phyloP scores from a whole-genome alignment of 92 coral and sea anemone genomes.

The Hydrozoanthus gracilis region DNA sequence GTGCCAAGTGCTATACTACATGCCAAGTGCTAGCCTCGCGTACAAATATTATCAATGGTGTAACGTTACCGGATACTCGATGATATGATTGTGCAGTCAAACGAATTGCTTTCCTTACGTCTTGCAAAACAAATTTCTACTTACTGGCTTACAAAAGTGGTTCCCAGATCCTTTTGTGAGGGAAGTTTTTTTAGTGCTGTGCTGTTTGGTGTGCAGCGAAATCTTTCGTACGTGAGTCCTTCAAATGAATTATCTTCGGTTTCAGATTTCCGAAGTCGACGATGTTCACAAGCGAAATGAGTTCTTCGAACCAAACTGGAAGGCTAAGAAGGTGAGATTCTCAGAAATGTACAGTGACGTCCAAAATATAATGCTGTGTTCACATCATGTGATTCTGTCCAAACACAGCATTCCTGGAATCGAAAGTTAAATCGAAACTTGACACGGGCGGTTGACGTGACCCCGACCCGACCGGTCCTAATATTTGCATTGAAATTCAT shows the following conservation, averaged over 20 bases:
- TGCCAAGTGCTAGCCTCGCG: too few species aligned
- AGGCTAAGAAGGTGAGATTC: conserved; percentile 7
- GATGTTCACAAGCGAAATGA: conserved; percentile 17
- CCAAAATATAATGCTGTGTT: not conserved
- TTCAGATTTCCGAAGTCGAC: conserved; percentile 39
- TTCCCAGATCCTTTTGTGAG: too few species aligned
- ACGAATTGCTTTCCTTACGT: too few species aligned
- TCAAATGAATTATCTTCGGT: conserved; percentile 38
- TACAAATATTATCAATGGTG: too few species aligned
- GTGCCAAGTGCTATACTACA: too few species aligned
- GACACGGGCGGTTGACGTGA: not conserved
- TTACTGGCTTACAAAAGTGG: too few species aligned
- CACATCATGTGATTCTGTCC: conserved; percentile 20
- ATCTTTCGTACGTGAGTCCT: not conserved
- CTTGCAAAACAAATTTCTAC: too few species aligned
- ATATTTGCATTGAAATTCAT: not conserved
- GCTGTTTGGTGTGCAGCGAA: too few species aligned
- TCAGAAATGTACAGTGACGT: not conserved
- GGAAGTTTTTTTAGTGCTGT: too few species aligned
- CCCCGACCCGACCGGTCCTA: not conserved
- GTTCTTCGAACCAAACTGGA: not conserved
- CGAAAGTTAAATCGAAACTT: conserved; percentile 8
- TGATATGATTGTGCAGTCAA: too few species aligned
- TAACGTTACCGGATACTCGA: too few species aligned
- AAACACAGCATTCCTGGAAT: not conserved